A percentile compares a stretch with the other conserved stretches of the same genome.
Evolutionary conservation across 2,113 vertebrate genomes (phyloP).

Genomic region (Sphyrna mokarran): DNA sequence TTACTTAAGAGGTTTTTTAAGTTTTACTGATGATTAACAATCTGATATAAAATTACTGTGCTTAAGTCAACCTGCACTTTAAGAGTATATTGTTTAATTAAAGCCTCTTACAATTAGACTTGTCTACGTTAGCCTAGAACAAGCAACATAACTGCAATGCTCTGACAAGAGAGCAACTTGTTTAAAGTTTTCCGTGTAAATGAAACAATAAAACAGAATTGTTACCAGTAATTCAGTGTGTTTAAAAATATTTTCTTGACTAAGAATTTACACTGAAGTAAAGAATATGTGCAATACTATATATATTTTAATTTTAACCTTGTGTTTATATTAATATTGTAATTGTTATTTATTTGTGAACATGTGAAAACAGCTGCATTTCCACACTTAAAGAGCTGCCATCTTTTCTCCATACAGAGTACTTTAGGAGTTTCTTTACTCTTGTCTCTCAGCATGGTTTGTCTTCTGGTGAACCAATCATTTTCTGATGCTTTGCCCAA

Average conservation of each 20-base stretch:
- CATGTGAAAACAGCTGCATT: background rate
- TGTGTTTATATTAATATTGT: background rate
- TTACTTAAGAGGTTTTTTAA: background rate
- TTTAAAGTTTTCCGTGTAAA: background rate
- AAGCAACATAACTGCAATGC: background rate
- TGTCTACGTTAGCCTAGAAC: background rate
- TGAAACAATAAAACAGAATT: background rate
- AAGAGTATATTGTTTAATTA: background rate
- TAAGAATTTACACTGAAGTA: background rate
- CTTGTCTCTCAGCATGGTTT: background rate
- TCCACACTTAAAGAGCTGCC: background rate
- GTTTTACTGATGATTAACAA: background rate
- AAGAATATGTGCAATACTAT: background rate
- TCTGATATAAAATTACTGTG: background rate
- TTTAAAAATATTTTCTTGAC: background rate
- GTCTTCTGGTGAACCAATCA: background rate
- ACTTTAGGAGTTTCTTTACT: background rate
- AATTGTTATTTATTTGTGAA: background rate
- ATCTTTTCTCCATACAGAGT: background rate
- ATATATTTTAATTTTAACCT: background rate
- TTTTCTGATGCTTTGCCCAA: background rate
- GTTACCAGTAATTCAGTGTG: background rate
- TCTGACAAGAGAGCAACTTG: background rate
- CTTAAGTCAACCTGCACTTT: background rate
- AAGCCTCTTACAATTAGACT: background rate